Base-by-base conservation (phyloP, 2,888 invertebrate species). In the Zelleria hepariella region DNA sequence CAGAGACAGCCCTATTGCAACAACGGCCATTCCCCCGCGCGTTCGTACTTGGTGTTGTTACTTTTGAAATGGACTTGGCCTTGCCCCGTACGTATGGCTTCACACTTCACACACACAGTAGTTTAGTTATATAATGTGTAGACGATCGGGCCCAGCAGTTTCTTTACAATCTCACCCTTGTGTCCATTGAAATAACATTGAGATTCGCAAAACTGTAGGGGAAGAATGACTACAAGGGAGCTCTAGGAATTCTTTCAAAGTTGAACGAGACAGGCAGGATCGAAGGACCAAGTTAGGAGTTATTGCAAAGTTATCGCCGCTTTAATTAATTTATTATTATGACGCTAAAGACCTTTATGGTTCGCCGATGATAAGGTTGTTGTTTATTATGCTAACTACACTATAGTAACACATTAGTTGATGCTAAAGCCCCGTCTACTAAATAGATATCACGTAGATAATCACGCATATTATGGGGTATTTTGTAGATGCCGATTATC, bases 1-100 rank as follows among this genome's bases (percentile, higher is more conserved):
- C 27, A 32, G 55, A 32, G 55, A 24, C 25, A 15, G 5, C 23
- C 1, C 15, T 53, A 25, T 8, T 15, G n/a, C 23, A 25, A 24
- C 3, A 53, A 10, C 53, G 53, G 15, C 21, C n/a, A 18, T 51
- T 51, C 8, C 23, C 21, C 21, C 18, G 18, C 20, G 8, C 24
- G 53, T 24, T 25, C n/a, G 10, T 52, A 8, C 2, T 23, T 49
- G 2, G 15, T 15, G 10, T n/a, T 2, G 60, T 62, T 54, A 56
- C 23, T 62, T 64, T 67, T 63, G 64, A 64, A 66, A 65, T 64
- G 62, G 61, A 67, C 66, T 66, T 69, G 66, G 64, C 69, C 69
- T 70, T 70, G 66, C 61, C 59, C 60, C 54, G 58, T 60, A 60
- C 54, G 58, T 60, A 60, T 59, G 53, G 53, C 53, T 53, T 53